Evolutionary conservation across 92 coral and sea anemone genomes (phyloP), one percentile per base, ranked within the genome.

Genomic region (Porites divaricata): DNA sequence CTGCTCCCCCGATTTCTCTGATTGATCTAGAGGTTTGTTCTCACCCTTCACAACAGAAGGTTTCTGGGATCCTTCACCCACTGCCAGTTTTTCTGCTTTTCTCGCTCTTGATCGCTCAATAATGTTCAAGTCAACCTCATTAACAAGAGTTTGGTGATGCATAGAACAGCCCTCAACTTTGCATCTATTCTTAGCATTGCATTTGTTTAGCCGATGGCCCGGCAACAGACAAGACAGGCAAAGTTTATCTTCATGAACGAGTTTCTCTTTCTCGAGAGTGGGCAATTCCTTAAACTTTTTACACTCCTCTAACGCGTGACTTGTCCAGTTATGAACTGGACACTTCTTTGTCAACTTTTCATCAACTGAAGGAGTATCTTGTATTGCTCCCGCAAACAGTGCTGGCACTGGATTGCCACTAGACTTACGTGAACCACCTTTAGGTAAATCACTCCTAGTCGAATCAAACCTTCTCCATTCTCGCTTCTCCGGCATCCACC

Each of bases 51-150:
- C 25, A 17, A 16, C 51, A 24, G 53, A 4, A 8, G 45, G 61
- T 19, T 6, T 63, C 23, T n/a, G n/a, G 4, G 11, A 19, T 79
- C 64, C 67, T 16, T 67, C 75, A 79, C 70, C 56, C 5, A 22
- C 74, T 15, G 63, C 10, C 41, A 22, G 57, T 79, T 23, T 22
- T 23, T 63, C 2, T 21, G 75, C n/a, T 85, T 76, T 67, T 41
- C 65, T 63, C 12, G 88, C 83, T 85, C 71, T 76, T 24, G 74
- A 67, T 2, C 67, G 80, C 53, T 85, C 76, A 28, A 75, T 65
- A 85, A 67, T 28, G 35, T 73, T 77, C 77, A 51, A 54, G 83
- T 85, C 83, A 8, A 76, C 83, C 16, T 85, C 71, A 81, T 69
- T 79, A 26, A 81, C 86, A 9, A 64, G 61, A 11, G 83, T 79